Percentiles rank a stretch among this genome's conserved stretches.
Evolutionary conservation across 2,888 invertebrate genomes (phyloP).

Genomic region (Neoitamus cyanurus): DNA sequence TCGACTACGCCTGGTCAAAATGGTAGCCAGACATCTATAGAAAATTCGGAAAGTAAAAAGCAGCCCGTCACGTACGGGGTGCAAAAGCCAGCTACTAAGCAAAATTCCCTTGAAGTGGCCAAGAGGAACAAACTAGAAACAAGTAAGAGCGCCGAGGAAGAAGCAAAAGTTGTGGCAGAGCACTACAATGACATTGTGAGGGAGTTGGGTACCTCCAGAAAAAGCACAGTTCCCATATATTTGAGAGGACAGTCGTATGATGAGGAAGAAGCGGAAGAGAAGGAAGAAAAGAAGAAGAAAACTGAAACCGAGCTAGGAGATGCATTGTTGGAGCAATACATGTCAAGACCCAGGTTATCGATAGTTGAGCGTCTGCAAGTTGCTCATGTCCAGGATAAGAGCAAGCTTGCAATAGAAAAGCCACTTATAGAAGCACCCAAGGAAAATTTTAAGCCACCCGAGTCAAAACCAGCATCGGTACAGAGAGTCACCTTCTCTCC

Average conservation of each 20-base stretch:
- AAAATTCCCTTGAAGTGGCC: background rate
- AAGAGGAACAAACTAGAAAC: constrained; percentile 56
- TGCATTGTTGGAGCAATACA: constrained; percentile 4
- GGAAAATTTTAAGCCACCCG: constrained; percentile 28
- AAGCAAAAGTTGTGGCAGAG: constrained; percentile 78
- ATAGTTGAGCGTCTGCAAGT: constrained; percentile 62
- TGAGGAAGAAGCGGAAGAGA: constrained; percentile 67
- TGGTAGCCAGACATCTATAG: constrained; percentile 54
- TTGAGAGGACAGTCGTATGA: constrained; percentile 74
- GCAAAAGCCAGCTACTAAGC: constrained; percentile 48
- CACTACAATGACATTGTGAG: constrained; percentile 84
- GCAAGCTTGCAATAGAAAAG: constrained; percentile 46
- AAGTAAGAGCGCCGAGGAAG: constrained; percentile 68
- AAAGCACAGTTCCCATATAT: constrained; percentile 68
- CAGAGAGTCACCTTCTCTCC: background rate
- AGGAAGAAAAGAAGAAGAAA: constrained; percentile 46
- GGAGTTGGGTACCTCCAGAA: constrained; percentile 71
- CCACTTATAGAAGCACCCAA: constrained; percentile 53
- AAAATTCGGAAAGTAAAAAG: constrained; percentile 58
- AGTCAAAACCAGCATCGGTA: background rate
- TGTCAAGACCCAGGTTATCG: constrained; percentile 61
- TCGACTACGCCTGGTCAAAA: constrained; percentile 57
- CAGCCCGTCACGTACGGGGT: constrained; percentile 56
- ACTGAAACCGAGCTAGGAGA: constrained; percentile 14
- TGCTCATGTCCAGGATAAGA: constrained; percentile 58